Conservation (phyloP, 2,888 invertebrate species). For the Drosophila neotestacea region DNA sequence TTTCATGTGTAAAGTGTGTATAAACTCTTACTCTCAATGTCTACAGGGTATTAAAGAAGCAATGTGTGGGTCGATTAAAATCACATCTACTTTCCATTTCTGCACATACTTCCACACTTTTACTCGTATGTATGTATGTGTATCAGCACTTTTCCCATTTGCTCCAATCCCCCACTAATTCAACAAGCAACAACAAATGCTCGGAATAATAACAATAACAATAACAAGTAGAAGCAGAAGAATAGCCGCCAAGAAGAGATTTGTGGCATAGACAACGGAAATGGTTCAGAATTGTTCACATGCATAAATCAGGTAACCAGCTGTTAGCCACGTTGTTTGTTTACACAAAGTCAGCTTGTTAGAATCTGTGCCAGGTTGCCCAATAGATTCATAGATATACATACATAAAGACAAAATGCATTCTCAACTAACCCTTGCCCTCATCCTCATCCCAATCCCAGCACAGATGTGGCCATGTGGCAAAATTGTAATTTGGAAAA, state of each 20-base stretch:
- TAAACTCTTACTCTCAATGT: not conserved
- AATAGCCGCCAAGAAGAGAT: not conserved
- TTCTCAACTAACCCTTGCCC: constrained; percentile 26
- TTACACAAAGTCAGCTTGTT: constrained; percentile 20
- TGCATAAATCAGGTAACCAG: constrained; percentile 74
- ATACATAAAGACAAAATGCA: constrained; percentile 13
- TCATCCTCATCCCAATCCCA: constrained; percentile 11
- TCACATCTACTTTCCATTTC: constrained; percentile 20
- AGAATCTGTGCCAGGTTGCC: constrained; percentile 54
- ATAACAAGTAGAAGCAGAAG: not conserved
- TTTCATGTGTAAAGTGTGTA: no score
- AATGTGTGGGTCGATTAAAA: not conserved
- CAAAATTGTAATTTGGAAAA: constrained; percentile 15
- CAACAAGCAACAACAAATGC: not conserved
- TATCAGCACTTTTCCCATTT: constrained; percentile 1
- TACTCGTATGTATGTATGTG: no score
- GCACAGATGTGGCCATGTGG: constrained; percentile 54
- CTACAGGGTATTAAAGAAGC: constrained; percentile 2
- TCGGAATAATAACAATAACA: not conserved
- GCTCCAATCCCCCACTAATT: not conserved
- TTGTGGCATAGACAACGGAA: constrained; percentile 54
- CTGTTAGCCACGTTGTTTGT: constrained; percentile 57
- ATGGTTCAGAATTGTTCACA: constrained; percentile 51
- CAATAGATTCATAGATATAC: constrained; percentile 14
- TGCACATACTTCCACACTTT: constrained; percentile 3